Percentiles rank a stretch among this genome's conserved stretches.
These are phyloP conservation scores for Cichladusa arquata DNA, from an alignment of 2,113 vertebrate genomes.

Conservation along the genomic window DNA sequence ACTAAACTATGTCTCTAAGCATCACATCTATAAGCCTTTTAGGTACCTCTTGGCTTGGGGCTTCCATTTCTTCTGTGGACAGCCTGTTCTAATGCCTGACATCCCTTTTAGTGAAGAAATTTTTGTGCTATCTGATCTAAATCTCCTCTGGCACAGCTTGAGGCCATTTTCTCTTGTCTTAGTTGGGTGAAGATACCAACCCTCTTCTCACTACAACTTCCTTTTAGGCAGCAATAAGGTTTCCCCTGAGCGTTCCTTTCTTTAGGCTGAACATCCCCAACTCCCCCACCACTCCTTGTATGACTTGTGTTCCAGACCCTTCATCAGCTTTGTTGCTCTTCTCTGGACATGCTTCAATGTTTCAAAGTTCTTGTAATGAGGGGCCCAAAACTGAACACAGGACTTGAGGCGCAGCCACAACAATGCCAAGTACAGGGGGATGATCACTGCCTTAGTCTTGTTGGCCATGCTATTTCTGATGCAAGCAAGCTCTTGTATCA, in stretches of 20 bases:
- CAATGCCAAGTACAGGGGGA: not conserved
- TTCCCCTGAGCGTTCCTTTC: not conserved
- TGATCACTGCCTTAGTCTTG: not conserved
- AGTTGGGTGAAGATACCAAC: not conserved
- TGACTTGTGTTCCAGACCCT: not conserved
- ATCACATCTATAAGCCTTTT: not conserved
- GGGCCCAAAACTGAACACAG: not conserved
- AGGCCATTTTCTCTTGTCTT: not conserved
- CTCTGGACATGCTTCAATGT: not conserved
- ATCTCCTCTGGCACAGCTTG: not conserved
- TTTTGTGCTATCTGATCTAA: rapidly evolving
- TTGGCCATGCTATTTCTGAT: too few relatives aligned
- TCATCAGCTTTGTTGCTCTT: rapidly evolving
- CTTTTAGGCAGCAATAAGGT: not conserved
- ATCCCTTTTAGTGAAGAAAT: not conserved
- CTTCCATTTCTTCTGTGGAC: not conserved
- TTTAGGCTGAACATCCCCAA: not conserved
- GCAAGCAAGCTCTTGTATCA: not conserved
- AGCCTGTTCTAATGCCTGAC: not conserved
- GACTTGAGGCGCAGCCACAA: not conserved
- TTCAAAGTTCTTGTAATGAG: not conserved
- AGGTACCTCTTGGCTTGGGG: not conserved
- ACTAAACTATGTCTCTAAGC: not conserved
- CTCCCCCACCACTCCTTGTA: not conserved
- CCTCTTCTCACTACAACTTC: not conserved